Evolutionary conservation across 1,140 invertebrate genomes (phyloP).

Genomic region (Conus ventricosus): DNA sequence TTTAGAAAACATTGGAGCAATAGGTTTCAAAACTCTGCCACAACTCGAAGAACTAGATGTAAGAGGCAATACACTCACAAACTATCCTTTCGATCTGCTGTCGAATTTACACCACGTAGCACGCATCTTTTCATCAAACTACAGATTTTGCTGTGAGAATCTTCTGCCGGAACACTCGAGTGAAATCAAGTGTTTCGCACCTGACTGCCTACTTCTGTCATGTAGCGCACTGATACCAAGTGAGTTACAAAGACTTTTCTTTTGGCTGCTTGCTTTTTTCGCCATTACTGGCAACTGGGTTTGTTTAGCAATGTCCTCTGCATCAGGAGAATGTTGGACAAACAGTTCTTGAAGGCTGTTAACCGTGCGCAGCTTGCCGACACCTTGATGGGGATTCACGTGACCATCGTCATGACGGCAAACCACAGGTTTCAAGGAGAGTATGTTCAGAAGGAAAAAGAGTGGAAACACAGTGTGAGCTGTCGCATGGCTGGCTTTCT

Average conservation of each 20-base stretch:
- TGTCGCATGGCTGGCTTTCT: too few species aligned
- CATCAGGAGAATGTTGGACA: too few species aligned
- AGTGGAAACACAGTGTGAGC: too few species aligned
- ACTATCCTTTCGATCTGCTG: slow-evolving; percentile 23
- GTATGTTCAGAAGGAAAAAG: too few species aligned
- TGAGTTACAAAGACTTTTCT: slow-evolving; percentile 45
- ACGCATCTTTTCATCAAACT: slow-evolving; percentile 43
- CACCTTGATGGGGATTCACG: too few species aligned
- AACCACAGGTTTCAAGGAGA: too few species aligned
- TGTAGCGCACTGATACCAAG: slow-evolving; percentile 52
- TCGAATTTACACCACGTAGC: neutral
- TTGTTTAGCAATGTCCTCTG: too few species aligned
- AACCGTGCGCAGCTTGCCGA: too few species aligned
- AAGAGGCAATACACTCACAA: neutral
- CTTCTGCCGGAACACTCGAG: slow-evolving; percentile 54
- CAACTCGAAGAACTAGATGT: neutral
- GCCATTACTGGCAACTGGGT: slow-evolving; percentile 48
- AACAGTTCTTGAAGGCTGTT: too few species aligned
- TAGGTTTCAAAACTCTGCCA: neutral
- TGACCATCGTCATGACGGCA: too few species aligned
- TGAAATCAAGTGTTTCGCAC: slow-evolving; percentile 48
- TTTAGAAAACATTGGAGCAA: neutral
- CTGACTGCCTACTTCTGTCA: slow-evolving; percentile 50
- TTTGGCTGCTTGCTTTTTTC: slow-evolving; percentile 58
- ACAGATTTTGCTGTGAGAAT: neutral